Evolutionary conservation across 2,888 invertebrate species (phyloP).

Genomic region (Dicyrtomina minuta): DNA sequence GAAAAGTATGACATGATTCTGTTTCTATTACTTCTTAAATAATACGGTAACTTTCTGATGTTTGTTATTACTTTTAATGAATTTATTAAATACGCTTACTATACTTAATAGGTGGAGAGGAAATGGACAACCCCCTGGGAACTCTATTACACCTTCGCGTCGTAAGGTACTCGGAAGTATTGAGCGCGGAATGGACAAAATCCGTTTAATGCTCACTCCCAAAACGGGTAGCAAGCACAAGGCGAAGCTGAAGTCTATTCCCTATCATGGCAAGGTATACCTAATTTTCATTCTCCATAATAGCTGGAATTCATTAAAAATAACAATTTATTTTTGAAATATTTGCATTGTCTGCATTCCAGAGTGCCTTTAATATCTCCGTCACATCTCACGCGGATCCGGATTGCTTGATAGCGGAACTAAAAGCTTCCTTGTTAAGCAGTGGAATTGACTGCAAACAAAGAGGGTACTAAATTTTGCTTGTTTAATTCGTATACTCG

Average conservation of each 20-base stretch:
- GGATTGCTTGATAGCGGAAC: constrained; percentile 46
- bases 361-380: constrained; percentile 39
- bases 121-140: constrained; percentile 14
- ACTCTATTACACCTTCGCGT: constrained; percentile 58
- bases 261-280: constrained; percentile 34
- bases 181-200: constrained; percentile 68
- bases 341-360: not conserved
- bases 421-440: constrained; percentile 46
- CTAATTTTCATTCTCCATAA: not conserved
- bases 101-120: constrained; percentile 29
- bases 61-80: not conserved
- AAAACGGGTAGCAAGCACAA: constrained; percentile 56
- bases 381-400: constrained; percentile 49
- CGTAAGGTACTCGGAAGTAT: constrained; percentile 69
- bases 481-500: too few relatives aligned
- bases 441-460: constrained; percentile 51
- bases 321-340: not conserved
- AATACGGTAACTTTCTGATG: not conserved
- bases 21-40: not conserved
- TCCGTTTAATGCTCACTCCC: constrained; percentile 71
- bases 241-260: constrained; percentile 44
- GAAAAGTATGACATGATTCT: constrained; percentile 46
- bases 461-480: constrained; percentile 44
- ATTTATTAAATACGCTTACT: not conserved
- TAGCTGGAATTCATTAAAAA: not conserved